Evolutionary conservation across 2,113 vertebrate species (phyloP).

Genomic region (Sprattus sprattus): DNA sequence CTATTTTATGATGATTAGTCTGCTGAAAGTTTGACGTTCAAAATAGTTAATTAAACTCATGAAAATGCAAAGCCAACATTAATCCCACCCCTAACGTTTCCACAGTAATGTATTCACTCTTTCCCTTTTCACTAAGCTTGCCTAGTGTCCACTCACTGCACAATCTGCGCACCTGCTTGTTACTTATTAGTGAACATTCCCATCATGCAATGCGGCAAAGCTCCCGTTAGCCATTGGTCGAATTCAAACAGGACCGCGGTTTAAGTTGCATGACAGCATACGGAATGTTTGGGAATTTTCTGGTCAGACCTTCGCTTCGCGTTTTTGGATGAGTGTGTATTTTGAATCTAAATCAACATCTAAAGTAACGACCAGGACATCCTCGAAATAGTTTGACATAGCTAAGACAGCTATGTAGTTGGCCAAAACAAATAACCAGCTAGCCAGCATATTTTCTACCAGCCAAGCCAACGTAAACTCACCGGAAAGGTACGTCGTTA

Average conservation of each 20-base stretch:
- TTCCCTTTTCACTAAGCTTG: too few relatives aligned
- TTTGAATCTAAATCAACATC: neutral
- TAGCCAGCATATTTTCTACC: neutral
- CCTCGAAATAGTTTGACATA: neutral
- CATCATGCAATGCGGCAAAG: conserved; percentile 23
- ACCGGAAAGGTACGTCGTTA: neutral
- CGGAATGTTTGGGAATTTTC: neutral
- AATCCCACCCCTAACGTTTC: too few relatives aligned
- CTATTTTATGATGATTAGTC: too few relatives aligned
- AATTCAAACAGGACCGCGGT: conserved; percentile 44
- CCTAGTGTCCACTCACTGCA: too few relatives aligned
- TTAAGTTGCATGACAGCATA: neutral
- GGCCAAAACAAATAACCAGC: neutral
- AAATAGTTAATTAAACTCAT: too few relatives aligned
- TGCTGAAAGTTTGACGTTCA: too few relatives aligned
- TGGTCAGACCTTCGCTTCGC: neutral
- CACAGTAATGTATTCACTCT: too few relatives aligned
- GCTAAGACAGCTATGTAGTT: neutral
- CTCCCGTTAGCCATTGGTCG: conserved; percentile 38
- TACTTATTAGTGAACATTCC: neutral
- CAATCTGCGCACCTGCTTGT: too few relatives aligned
- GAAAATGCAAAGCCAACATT: too few relatives aligned
- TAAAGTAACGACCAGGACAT: neutral
- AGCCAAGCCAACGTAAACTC: neutral
- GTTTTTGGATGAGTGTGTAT: neutral